Base-by-base conservation (phyloP, 2,888 invertebrate genomes). In the Polymixis flavicincta region DNA sequence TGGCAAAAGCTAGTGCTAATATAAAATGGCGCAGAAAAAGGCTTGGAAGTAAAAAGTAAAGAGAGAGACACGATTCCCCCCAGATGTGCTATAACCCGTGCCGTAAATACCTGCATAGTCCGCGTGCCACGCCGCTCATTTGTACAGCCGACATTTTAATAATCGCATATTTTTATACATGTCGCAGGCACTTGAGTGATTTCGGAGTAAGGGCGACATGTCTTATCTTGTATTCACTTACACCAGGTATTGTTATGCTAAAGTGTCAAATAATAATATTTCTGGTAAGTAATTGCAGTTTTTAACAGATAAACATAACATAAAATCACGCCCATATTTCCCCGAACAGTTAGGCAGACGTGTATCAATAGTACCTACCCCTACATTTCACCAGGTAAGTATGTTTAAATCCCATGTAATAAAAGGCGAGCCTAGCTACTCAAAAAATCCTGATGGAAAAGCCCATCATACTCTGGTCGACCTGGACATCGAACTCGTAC, bases 111-210 rank as follows among this genome's bases (percentile, higher is more conserved):
- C 93, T 93, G 93, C 92, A 92, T 94, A 92, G 87, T 92, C 77
- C 65, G 88, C 92, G 91, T 84, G 89, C 92, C 92, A 79, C 92
- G 82, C 87, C 91, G 91, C 93, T 95, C 94, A 94, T 94, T 95
- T 95, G 94, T 94, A 92, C 92, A 92, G 90, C 92, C 92, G 92
- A 94, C 93, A 94, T 95, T 95, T 95, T 95, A 95, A 94, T 95
- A 95, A 94, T 92, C 92, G 94, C 95, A 95, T 95, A 94, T 95
- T 95, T 95, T 94, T 94, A 92, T 90, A 86, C 77, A 82, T 79
- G 93, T 84, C 67, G 81, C 90, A 80, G 89, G 48, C 79, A 88
- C 22, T 61, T 54, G 3, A 22, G 13, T 5, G 22, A 71, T 59
- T 73, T 71, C 22, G 14, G n/a, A 1, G 28, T 17, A 13, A 3